phyloP scores from a whole-genome alignment of 1,140 invertebrate species.

The Brachionus calyciflorus region DNA sequence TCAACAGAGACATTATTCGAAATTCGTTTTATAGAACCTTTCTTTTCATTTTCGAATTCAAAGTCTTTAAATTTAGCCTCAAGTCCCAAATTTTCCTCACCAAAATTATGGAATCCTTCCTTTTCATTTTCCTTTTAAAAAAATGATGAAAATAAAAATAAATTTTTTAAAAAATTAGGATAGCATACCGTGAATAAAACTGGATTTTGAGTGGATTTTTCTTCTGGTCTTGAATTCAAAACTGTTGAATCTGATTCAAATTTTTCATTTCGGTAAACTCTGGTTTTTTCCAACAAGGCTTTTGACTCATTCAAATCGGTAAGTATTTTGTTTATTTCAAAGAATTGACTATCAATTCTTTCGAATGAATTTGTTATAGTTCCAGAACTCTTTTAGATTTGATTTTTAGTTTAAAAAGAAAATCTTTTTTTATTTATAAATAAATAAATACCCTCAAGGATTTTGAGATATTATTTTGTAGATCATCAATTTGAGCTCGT shows the following conservation, averaged over 20 bases:
- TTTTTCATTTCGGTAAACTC: not conserved
- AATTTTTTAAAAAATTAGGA: too few relatives aligned
- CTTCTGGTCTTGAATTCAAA: not conserved
- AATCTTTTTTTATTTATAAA: not conserved
- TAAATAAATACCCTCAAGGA: not conserved
- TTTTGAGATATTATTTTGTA: constrained; percentile 9
- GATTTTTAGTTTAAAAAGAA: too few relatives aligned
- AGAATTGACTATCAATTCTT: constrained; percentile 24
- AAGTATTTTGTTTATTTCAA: constrained; percentile 39
- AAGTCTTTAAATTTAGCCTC: not conserved
- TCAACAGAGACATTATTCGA: not conserved
- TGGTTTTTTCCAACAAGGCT: constrained; percentile 10
- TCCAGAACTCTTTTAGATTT: not conserved
- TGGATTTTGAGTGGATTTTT: not conserved
- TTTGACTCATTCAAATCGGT: constrained; percentile 31
- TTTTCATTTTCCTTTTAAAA: not conserved
- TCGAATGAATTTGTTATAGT: constrained; percentile 19
- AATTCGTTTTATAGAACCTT: not conserved
- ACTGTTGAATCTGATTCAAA: not conserved
- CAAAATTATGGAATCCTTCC: not conserved
- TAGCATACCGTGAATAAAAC: not conserved
- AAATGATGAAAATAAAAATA: too few relatives aligned
- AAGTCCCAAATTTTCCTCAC: not conserved
- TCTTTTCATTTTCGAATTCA: constrained; percentile 5
- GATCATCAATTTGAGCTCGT: not conserved